phyloP scores from a whole-genome alignment of 2,888 invertebrate species.

The Drosophila melanocephala region DNA sequence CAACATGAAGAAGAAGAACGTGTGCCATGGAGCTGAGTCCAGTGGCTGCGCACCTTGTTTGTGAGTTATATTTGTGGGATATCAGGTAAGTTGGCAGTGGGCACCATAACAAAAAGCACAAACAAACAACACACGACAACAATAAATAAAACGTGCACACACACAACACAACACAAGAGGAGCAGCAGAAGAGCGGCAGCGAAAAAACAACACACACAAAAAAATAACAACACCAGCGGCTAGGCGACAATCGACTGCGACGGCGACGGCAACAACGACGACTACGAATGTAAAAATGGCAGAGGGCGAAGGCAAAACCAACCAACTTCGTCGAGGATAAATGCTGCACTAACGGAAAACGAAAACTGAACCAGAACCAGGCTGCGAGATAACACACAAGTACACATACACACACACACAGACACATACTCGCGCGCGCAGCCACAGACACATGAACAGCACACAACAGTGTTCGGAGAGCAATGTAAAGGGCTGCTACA shows the following conservation, averaged over 20 bases:
- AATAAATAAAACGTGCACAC: conserved; percentile 69
- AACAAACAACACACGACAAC: conserved; percentile 60
- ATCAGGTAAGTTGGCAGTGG: conserved; percentile 62
- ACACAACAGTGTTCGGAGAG: conserved; percentile 31
- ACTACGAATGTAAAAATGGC: conserved; percentile 51
- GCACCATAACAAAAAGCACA: conserved; percentile 61
- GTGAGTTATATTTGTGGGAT: conserved; percentile 55
- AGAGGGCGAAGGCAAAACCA: conserved; percentile 57
- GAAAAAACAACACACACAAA: conserved; percentile 22
- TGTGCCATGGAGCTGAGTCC: conserved; percentile 38
- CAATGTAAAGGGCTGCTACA: conserved; percentile 47
- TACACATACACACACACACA: conserved; percentile 24
- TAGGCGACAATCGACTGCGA: conserved; percentile 48
- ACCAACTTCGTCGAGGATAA: conserved; percentile 72
- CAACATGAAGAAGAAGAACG: conserved; percentile 9
- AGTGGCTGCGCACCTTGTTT: conserved; percentile 64
- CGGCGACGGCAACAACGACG: conserved; percentile 18
- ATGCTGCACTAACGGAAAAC: conserved; percentile 72
- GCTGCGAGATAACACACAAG: conserved; percentile 63
- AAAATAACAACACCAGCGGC: conserved; percentile 46
- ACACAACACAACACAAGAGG: conserved; percentile 57
- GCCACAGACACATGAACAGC: conserved; percentile 29
- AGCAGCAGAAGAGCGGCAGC: conserved; percentile 27
- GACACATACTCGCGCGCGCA: conserved; percentile 1
- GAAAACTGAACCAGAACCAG: conserved; percentile 69